Conservation (phyloP, 1,140 invertebrate genomes). For the Drosophila erecta region DNA sequence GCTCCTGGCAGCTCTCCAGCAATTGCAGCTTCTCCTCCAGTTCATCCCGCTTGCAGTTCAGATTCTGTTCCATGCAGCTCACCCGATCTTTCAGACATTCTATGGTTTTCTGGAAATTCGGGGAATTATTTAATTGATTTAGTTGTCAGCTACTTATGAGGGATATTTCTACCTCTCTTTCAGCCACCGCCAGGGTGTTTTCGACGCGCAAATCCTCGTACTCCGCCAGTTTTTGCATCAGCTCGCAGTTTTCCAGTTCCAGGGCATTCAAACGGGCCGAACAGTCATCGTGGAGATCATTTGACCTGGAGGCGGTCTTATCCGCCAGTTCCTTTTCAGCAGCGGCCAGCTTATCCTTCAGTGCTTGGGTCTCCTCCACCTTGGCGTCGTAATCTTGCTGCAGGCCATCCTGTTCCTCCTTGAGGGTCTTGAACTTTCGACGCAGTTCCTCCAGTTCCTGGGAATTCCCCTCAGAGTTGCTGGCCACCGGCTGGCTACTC, state of each 20-base stretch:
- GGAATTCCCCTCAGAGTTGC: not conserved
- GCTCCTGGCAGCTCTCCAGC: constrained; percentile 76
- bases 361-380: constrained; percentile 29
- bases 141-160: not conserved
- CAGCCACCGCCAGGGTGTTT: constrained; percentile 62
- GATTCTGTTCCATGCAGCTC: constrained; percentile 74
- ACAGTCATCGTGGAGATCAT: constrained; percentile 46
- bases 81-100: constrained; percentile 75
- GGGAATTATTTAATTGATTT: not conserved
- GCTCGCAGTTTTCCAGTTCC: constrained; percentile 67
- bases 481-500: constrained; percentile 15
- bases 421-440: constrained; percentile 52
- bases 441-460: constrained; percentile 66
- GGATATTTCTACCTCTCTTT: constrained; percentile 59
- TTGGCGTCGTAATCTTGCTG: constrained; percentile 68
- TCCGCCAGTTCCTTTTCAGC: constrained; percentile 22
- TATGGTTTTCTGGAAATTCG: constrained; percentile 57
- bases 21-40: constrained; percentile 75
- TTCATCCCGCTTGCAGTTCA: constrained; percentile 69
- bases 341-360: constrained; percentile 45
- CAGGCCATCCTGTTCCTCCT: constrained; percentile 51
- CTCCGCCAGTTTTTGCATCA: constrained; percentile 74
- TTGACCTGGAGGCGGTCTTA: constrained; percentile 2
- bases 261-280: constrained; percentile 33
- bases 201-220: constrained; percentile 36